Conservation (phyloP, 2,888 invertebrate species). For the Stenurella melanura region DNA sequence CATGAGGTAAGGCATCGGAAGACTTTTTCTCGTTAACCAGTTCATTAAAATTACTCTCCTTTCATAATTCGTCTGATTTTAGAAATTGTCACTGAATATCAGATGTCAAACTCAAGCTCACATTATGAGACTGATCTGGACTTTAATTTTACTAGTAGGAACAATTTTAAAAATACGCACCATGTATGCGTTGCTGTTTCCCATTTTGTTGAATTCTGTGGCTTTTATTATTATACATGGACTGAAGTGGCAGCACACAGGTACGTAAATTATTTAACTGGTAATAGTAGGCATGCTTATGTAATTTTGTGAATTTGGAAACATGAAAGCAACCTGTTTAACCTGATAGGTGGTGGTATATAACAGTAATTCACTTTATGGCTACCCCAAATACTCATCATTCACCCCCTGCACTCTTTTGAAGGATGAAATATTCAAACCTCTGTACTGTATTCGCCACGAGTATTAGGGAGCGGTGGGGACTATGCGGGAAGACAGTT, state of each 20-base stretch:
- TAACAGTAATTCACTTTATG: too few relatives aligned
- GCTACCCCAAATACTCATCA: too few relatives aligned
- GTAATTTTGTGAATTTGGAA: too few relatives aligned
- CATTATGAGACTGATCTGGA: constrained; percentile 68
- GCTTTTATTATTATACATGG: constrained; percentile 63
- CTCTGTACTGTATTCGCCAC: too few relatives aligned
- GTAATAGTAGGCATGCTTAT: too few relatives aligned
- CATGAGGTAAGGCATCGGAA: constrained; percentile 54
- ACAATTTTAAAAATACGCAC: constrained; percentile 66
- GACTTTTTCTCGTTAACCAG: too few relatives aligned
- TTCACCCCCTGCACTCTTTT: too few relatives aligned
- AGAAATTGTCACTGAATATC: constrained; percentile 63
- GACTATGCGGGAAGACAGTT: too few relatives aligned
- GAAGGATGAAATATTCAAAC: too few relatives aligned
- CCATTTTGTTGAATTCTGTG: constrained; percentile 67
- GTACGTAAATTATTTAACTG: constrained; percentile 58
- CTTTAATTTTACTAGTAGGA: constrained; percentile 64
- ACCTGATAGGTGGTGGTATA: too few relatives aligned
- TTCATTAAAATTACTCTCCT: not conserved
- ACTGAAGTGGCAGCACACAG: constrained; percentile 60
- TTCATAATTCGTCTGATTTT: constrained; percentile 48
- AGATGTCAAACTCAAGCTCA: constrained; percentile 66
- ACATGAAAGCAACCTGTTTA: too few relatives aligned
- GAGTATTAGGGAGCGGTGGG: too few relatives aligned
- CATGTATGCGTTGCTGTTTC: constrained; percentile 66